These are phyloP conservation scores for Prenolepis imparis DNA, from an alignment of 2,888 invertebrate species.

Conservation along the genomic window DNA sequence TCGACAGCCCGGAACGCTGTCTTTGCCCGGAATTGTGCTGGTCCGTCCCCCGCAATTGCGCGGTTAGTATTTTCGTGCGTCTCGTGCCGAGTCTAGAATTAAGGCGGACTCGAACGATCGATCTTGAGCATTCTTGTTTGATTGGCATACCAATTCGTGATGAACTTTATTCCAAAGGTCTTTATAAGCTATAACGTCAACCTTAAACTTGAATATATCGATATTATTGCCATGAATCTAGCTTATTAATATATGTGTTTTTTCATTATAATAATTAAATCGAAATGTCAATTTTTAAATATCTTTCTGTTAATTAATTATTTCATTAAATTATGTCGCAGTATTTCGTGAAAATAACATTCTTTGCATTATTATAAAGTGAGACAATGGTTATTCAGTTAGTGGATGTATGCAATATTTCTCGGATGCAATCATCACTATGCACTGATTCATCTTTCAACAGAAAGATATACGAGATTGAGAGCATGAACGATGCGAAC, in stretches of 20 bases:
- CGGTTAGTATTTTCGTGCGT: constrained; percentile 31
- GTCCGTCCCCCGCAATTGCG: constrained; percentile 16
- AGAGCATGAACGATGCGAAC: constrained; percentile 50
- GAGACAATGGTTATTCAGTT: not conserved
- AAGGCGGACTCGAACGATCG: constrained; percentile 7
- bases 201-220: not conserved
- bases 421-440: constrained; percentile 35
- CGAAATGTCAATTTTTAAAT: not conserved
- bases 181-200: not conserved
- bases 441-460: constrained; percentile 49
- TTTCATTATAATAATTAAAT: not conserved
- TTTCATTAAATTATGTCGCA: not conserved
- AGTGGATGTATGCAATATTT: not conserved
- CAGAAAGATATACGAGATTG: constrained; percentile 34
- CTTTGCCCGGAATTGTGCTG: constrained; percentile 9
- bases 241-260: not conserved
- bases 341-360: not conserved
- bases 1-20: constrained; percentile 21
- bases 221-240: not conserved
- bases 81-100: constrained; percentile 26
- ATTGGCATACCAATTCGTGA: not conserved
- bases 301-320: not conserved
- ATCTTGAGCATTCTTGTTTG: constrained; percentile 9
- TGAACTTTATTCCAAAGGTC: not conserved
- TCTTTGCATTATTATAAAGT: not conserved